Base-by-base conservation (phyloP, 2,888 invertebrate species). In the Neoscelio sp. region DNA sequence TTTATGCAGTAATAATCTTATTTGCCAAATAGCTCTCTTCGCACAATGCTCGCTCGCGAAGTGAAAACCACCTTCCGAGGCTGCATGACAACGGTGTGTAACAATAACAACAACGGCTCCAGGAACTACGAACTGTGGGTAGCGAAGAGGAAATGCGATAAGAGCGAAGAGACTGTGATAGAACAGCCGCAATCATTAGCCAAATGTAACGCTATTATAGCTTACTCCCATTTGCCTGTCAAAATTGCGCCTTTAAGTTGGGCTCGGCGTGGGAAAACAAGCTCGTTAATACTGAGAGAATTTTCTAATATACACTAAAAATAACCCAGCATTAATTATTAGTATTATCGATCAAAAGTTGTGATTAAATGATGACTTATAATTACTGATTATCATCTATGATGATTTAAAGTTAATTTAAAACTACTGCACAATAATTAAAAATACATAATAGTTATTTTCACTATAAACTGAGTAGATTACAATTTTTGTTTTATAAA, bases 101-200 rank as follows among this genome's bases (percentile, higher is more conserved):
- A 68, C 76, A 78, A 80, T 65, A 82, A 81, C 78, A 80, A 79
- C 77, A 56, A 70, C 46, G 46, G 44, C 54, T 28, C 30, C 40
- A 30, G 65, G 20, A 75, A 70, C 54, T 58, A 18, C 52, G 58
- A 65, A 58, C 60, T 84, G 85, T 87, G 89, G 89, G 86, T 86
- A 89, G 83, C 88, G 83, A 84, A 89, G 89, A 88, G 89, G 89
- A 89, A 89, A 88, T 78, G 84, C 89, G 89, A 89, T 89, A 89
- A 89, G 88, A 82, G 82, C 83, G 60, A 56, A 76, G 82, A 58
- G 79, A 28, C 68, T 64, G 60, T 75, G 82, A 83, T 83, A 80
- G 81, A 77, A 28, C 74, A 40, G 62, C 83, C 84, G 79, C 82
- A 84, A 88, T 89, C 89, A 88, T 88, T 88, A 89, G 87, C 87